Base-by-base conservation (phyloP, 2,113 vertebrate genomes). In the Peromyscus maniculatus region DNA sequence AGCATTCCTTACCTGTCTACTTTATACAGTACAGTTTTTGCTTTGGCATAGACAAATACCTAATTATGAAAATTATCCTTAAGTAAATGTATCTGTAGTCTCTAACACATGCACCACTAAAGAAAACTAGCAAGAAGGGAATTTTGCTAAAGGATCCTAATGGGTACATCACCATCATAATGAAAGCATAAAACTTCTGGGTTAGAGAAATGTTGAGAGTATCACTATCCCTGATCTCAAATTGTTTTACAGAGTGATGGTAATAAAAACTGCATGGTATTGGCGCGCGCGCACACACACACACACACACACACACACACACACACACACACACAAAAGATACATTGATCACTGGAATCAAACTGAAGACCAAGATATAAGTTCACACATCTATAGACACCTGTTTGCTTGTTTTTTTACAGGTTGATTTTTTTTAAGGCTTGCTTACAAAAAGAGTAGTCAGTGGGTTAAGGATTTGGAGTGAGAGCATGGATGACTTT, bases 1-100 rank as follows among this genome's bases (percentile, higher is more conserved):
- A 57, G 17, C 33, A 26, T 87, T 67, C 49, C 55, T 74, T 79
- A 4, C 10, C 46, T 64, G 2, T 84, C 52, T 59, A 67, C 11
- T 91, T 55, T 52, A 92, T n/a, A 55, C 75, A 62, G 7, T n/a
- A 28, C 11, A 86, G 17, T 64, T 75, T 97, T 89, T 79, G 5
- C 49, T 89, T 71, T 89, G 71, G 64, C 15, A 79, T 55, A 92
- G 36, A 83, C 2, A 84, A 64, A 84, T 0, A 66, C 43, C 49
- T 39, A 26, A 16, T 69, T 90, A 67, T 55, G 3, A 39, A 92
- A 71, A 31, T 77, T 77, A 67, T 52, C 89, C 59, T 39, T 84
- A 69, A 91, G 46, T 1, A 15, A 79, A 84, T 49, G 28, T 74
- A 86, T 17, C 28, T 31, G 5, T 52, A 13, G 89, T 89, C 36